Conservation (phyloP, 2,888 invertebrate genomes). For the Andrena marginata region DNA sequence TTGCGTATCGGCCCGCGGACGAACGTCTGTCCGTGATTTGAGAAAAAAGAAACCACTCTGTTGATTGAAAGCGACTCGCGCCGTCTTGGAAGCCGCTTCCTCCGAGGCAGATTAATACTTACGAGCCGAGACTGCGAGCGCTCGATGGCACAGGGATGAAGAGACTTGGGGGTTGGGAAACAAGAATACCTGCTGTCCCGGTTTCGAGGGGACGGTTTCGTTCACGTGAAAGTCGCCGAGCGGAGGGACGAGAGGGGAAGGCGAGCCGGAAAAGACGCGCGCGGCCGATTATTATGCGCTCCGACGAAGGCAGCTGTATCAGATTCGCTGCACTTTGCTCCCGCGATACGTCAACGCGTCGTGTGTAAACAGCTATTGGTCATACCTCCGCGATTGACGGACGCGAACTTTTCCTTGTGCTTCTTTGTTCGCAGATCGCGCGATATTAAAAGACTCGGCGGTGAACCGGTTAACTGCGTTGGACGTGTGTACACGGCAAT, state of each 20-base stretch:
- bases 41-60: too few relatives aligned
- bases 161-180: neutral
- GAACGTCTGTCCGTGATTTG: neutral
- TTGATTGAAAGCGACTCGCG: neutral
- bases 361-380: neutral
- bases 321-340: conserved; percentile 27
- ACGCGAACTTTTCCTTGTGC: neutral
- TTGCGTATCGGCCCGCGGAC: neutral
- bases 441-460: neutral
- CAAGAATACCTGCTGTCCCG: neutral
- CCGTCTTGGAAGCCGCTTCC: neutral
- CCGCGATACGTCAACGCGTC: neutral
- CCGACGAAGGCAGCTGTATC: neutral
- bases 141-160: neutral
- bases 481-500: too few relatives aligned
- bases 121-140: neutral
- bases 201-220: neutral
- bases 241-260: neutral
- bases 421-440: conserved; percentile 11
- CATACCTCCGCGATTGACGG: conserved; percentile 7
- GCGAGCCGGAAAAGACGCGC: neutral
- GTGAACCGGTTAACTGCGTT: neutral
- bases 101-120: neutral
- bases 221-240: neutral
- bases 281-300: neutral